Evolutionary conservation across 2,113 vertebrate species (phyloP), one percentile per base, ranked within the genome.

Genomic region (Sylvietta virens): DNA sequence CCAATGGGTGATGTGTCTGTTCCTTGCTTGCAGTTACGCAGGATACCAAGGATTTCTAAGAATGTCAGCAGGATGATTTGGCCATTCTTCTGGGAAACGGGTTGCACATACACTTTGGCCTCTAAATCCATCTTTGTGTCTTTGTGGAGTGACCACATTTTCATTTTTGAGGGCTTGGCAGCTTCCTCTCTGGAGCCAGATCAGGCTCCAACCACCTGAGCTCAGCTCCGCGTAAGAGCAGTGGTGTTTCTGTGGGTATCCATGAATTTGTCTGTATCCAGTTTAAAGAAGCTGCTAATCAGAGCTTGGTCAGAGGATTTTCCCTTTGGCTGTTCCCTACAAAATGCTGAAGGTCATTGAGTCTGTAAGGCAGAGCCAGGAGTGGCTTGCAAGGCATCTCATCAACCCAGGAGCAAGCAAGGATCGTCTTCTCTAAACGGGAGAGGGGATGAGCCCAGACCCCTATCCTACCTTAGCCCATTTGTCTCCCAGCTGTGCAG

Each of bases 401-500:
- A 33, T 64, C n/a, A 64, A 57, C 19, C 26, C 37, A 76, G 81
- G 18, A 90, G 15, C 51, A 83, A 82, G 58, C 1, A 2, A 33
- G 7, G 13, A 73, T 60, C 0, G 0, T 31, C 39, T 69, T 76
- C 48, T n/a, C 35, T 64, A 14, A 81, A 62, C 6, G 19, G 79
- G 54, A 39, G 33, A 80, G 66, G 23, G 11, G 19, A 50, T 53
- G 54, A 39, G 18, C 0, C 0, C 72, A 77, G 70, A 66, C 5
- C 18, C 39, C 47, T 1, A 4, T 73, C 92, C 24, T 67, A 93
- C 35, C 64, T 81, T 48, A 39, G 13, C 15, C 35, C 0, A 1
- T 56, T 81, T 93, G 27, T 96, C 83, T 95, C 56, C 40, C 64
- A 97, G 97, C 28, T 84, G 11, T 80, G 58, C 94, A 96, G 88